Base-by-base conservation (phyloP, 2,888 invertebrate species). In the Dryomyza anilis region DNA sequence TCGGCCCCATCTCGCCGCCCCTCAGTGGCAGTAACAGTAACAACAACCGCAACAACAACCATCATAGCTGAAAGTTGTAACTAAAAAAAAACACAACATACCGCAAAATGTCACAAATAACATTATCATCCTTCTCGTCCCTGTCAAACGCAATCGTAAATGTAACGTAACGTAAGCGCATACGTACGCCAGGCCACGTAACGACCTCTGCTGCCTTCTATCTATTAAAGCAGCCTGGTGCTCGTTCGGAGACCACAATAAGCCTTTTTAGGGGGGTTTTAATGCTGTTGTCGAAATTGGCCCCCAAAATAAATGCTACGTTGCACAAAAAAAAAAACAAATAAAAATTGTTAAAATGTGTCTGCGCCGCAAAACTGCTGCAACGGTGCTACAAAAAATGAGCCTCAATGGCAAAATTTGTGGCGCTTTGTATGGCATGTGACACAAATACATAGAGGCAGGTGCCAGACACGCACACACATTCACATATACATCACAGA, bases 351-450 rank as follows among this genome's bases (percentile, higher is more conserved):
- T n/a, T n/a, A n/a, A n/a, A n/a, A n/a, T n/a, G n/a, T n/a, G n/a
- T n/a, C n/a, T n/a, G n/a, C n/a, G n/a, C n/a, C n/a, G n/a, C n/a
- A n/a, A n/a, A n/a, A n/a, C n/a, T n/a, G n/a, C n/a, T n/a, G n/a
- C 7, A n/a, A n/a, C 39, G 39, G 39, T 39, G 39, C 33, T 7
- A 12, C 7, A 8, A 7, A n/a, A 2, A 6, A 14, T n/a, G 39
- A n/a, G 7, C 23, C 43, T 25, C 61, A n/a, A 59, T n/a, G 21
- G 50, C 16, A 25, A 62, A 55, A 55, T 62, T 55, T 55, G 55
- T 45, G 55, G 55, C 61, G 52, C 43, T 39, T 52, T 46, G 25
- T 29, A n/a, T 29, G 43, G 46, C 45, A 62, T 45, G 45, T 36
- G 10, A 55, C 55, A 45, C 25, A 45, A 21, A 14, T 16, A 23